These are phyloP conservation scores for Microtus oregoni DNA, from an alignment of 2,113 vertebrate species.

Conservation along the genomic window DNA sequence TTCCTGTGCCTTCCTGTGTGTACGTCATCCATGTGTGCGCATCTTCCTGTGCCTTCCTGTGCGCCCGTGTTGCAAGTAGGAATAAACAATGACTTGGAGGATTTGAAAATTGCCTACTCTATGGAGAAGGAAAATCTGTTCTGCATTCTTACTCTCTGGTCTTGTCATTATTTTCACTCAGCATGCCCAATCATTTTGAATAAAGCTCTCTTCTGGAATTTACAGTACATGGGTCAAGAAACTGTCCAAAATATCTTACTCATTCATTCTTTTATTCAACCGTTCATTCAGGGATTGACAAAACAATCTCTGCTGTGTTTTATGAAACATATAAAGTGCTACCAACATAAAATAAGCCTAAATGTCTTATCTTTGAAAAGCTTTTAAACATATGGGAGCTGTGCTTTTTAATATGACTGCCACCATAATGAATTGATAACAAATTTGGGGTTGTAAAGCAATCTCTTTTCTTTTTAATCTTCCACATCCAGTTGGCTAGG, in stretches of 20 bases:
- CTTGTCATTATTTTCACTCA: slow-evolving; percentile 8
- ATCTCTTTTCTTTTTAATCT: neutral
- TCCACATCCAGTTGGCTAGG: neutral
- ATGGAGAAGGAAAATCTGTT: neutral
- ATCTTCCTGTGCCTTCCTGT: neutral
- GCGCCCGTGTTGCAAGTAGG: neutral
- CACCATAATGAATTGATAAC: neutral
- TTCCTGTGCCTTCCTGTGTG: too few relatives aligned
- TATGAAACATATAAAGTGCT: neutral
- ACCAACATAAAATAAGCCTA: neutral
- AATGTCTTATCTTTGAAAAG: neutral
- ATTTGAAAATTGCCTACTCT: neutral
- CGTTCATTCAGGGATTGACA: neutral
- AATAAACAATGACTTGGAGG: neutral
- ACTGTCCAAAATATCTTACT: neutral
- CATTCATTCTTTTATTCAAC: neutral
- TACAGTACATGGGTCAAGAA: neutral
- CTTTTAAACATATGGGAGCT: neutral
- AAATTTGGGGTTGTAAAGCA: neutral
- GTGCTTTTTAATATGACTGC: neutral
- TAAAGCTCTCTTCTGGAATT: slow-evolving; percentile 7
- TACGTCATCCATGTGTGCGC: neutral
- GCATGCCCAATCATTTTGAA: neutral
- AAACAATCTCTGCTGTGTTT: neutral
- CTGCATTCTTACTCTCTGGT: neutral